These are phyloP conservation scores for Coracias cyanogaster DNA, from an alignment of 2,797 vertebrate genomes.

Conservation along the genomic window DNA sequence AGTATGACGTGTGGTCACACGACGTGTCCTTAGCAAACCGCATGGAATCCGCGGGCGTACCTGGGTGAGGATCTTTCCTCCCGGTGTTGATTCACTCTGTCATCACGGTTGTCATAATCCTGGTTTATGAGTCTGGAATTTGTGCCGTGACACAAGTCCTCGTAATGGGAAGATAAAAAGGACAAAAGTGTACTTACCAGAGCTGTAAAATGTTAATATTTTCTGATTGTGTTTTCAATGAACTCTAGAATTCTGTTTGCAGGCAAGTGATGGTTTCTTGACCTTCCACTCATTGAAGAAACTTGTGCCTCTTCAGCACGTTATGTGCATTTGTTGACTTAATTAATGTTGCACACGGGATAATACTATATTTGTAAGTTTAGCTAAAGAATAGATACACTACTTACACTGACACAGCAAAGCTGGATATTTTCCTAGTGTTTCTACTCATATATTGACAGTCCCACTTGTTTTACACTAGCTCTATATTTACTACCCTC, in stretches of 20 bases:
- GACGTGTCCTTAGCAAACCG: slow-evolving; percentile 97
- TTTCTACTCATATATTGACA: background rate
- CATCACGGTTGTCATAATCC: background rate
- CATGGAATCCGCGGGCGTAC: slow-evolving; percentile 96
- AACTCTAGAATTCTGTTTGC: background rate
- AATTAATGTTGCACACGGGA: background rate
- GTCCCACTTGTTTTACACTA: background rate
- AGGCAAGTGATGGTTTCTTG: background rate
- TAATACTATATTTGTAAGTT: background rate
- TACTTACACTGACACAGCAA: background rate
- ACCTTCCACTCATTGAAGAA: background rate
- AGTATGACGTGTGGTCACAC: slow-evolving; percentile 98
- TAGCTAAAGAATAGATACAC: background rate
- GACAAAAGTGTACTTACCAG: background rate
- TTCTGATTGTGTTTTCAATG: background rate
- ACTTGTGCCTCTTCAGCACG: background rate
- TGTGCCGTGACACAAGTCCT: background rate
- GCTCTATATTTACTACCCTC: background rate
- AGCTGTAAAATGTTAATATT: background rate
- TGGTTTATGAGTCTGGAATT: background rate
- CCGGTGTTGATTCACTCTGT: background rate
- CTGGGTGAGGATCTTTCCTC: slow-evolving; percentile 84
- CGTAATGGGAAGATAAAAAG: background rate
- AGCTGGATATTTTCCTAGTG: background rate
- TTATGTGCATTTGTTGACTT: background rate